A percentile compares a stretch with the other conserved stretches of the same genome.
These are phyloP conservation scores for Oscheius sp. DNA, from an alignment of 2,888 invertebrate species.

Conservation along the genomic window DNA sequence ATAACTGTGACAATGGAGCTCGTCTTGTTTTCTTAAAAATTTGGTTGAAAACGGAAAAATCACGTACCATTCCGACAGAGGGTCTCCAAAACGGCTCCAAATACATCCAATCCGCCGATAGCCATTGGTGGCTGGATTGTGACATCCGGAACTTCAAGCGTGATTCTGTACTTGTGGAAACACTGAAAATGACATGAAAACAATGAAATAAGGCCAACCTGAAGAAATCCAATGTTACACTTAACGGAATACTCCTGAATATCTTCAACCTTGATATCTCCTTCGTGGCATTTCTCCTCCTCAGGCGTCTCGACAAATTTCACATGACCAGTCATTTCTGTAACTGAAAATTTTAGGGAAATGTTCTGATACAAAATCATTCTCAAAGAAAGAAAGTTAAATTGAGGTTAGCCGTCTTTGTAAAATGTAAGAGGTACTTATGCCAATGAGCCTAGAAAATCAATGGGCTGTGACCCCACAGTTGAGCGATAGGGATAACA, in stretches of 20 bases:
- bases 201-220: conserved; percentile 3
- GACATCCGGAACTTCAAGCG: conserved; percentile 15
- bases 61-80: background rate
- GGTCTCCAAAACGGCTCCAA: conserved; percentile 10
- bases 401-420: conserved; percentile 13
- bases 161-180: conserved; percentile 24
- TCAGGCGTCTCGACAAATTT: conserved; percentile 32
- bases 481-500: too few species aligned
- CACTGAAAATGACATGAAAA: conserved; percentile 22
- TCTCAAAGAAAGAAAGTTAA: background rate
- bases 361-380: background rate
- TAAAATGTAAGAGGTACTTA: conserved; percentile 17
- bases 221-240: conserved; percentile 31
- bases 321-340: conserved; percentile 32
- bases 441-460: conserved; percentile 1
- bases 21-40: background rate
- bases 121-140: conserved; percentile 16
- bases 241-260: conserved; percentile 4
- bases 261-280: conserved; percentile 27
- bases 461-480: conserved; percentile 15
- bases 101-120: conserved; percentile 11
- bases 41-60: background rate
- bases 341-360: background rate
- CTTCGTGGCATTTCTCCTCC: conserved; percentile 30
- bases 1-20: conserved; percentile 1